Percentiles rank a stretch among this genome's conserved stretches.
Evolutionary conservation across 2,797 vertebrate species (phyloP).

Genomic region (Arnoldichthys spilopterus): DNA sequence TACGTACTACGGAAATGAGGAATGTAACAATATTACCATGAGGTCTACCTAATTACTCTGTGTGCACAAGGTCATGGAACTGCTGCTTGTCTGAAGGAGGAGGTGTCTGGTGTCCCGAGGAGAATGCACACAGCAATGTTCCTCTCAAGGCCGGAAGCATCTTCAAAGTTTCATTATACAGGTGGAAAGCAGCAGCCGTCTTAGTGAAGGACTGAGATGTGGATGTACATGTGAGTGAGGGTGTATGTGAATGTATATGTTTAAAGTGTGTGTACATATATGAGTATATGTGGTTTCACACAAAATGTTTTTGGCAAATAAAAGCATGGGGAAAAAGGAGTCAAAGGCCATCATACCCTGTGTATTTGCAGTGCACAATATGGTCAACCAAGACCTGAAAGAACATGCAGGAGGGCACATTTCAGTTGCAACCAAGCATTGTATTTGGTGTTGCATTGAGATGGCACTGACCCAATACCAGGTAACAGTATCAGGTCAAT

Average conservation of each 20-base stretch:
- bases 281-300: background rate
- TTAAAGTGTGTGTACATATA: no score
- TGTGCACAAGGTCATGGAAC: conserved; percentile 7
- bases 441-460: background rate
- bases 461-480: no score
- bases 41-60: background rate
- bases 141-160: conserved; percentile 14
- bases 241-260: no score
- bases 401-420: background rate
- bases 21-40: background rate
- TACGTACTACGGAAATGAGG: background rate
- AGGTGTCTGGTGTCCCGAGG: conserved; percentile 11
- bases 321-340: background rate
- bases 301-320: background rate
- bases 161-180: conserved; percentile 23
- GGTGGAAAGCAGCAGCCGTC: background rate
- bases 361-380: background rate
- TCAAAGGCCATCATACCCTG: background rate
- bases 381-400: background rate
- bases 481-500: no score
- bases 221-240: background rate
- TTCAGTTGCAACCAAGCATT: background rate
- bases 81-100: background rate
- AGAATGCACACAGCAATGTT: background rate
- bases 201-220: background rate